Base-by-base conservation (phyloP, 2,888 invertebrate species). In the Thysanoteuthis rhombus region DNA sequence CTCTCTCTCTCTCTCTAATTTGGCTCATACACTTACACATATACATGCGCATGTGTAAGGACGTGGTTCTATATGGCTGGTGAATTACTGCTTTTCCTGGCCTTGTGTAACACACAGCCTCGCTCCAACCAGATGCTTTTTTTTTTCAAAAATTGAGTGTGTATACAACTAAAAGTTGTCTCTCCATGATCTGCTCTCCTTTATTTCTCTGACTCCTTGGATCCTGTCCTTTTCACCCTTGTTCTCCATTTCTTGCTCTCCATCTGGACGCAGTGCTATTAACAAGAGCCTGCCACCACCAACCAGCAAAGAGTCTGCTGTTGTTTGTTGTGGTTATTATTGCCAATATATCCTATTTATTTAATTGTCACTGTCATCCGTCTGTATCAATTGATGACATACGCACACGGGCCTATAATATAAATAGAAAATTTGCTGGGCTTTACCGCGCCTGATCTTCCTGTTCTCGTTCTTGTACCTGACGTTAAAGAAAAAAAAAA, bases 401-500 rank as follows among this genome's bases (percentile, higher is more conserved):
- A 75, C n/a, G 16, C n/a, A 75, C 12, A 75, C n/a, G 36, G n/a
- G 10, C 12, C n/a, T n/a, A 75, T 75, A n/a, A 6, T 58, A 58
- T 58, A 58, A 32, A 58, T 58, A 58, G 6, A 75, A 75, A 75
- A 36, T 4, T 75, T 75, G 12, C 75, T 75, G 75, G 75, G 91
- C 25, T 91, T 39, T 40, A 42, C 91, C 91, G 16, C 91, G 91
- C n/a, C 91, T 12, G 42, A 91, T 91, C 1, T 91, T 91, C 91
- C 91, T 91, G 91, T 42, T 91, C 42, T 91, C 42, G 91, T 91
- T 91, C 75, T 75, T 75, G 75, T 75, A 36, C 75, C 19, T 75
- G 10, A n/a, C 10, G n/a, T n/a, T 16, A 1, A 19, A n/a, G n/a
- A 75, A 32, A n/a, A 75, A 6, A 75, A n/a, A 32, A 58, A 32